A percentile compares a stretch with the other conserved stretches of the same genome.
These are phyloP conservation scores for Littorina saxatilis DNA, from an alignment of 1,140 invertebrate species.

Conservation along the genomic window DNA sequence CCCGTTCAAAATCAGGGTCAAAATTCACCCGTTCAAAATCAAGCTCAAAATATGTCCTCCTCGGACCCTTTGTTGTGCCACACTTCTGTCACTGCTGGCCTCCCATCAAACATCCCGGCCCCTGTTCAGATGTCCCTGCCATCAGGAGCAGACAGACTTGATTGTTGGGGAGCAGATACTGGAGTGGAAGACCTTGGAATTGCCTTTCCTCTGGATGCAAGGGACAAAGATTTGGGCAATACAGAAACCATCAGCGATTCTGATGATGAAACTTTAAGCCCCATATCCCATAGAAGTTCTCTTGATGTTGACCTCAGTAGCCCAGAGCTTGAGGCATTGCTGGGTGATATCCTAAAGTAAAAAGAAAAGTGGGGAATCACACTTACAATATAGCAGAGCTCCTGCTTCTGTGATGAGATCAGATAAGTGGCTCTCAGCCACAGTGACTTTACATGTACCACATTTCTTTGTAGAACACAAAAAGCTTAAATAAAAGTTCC, in stretches of 20 bases:
- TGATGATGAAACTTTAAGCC: not conserved
- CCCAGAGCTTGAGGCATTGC: not conserved
- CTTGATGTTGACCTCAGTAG: not conserved
- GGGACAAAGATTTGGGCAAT: not conserved
- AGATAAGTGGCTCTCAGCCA: too few relatives aligned
- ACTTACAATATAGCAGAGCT: too few relatives aligned
- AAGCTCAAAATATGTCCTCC: not conserved
- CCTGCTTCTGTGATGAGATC: too few relatives aligned
- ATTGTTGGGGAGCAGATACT: not conserved
- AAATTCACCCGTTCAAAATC: not conserved
- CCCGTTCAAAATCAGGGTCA: not conserved
- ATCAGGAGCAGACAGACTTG: not conserved
- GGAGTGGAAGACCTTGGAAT: not conserved
- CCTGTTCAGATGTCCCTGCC: not conserved
- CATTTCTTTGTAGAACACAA: too few relatives aligned
- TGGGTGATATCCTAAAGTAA: too few relatives aligned
- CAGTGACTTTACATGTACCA: too few relatives aligned
- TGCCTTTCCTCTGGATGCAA: not conserved
- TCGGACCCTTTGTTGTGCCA: not conserved
- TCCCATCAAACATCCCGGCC: not conserved
- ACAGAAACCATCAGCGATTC: constrained; percentile 13
- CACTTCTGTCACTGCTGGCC: not conserved
- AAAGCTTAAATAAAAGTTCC: too few relatives aligned
- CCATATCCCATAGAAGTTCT: constrained; percentile 1
- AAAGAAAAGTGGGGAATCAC: too few relatives aligned